Evolutionary conservation across 2,888 invertebrate species (phyloP), one percentile per base, ranked within the genome.

Genomic region (Leptodirus hochenwartii): DNA sequence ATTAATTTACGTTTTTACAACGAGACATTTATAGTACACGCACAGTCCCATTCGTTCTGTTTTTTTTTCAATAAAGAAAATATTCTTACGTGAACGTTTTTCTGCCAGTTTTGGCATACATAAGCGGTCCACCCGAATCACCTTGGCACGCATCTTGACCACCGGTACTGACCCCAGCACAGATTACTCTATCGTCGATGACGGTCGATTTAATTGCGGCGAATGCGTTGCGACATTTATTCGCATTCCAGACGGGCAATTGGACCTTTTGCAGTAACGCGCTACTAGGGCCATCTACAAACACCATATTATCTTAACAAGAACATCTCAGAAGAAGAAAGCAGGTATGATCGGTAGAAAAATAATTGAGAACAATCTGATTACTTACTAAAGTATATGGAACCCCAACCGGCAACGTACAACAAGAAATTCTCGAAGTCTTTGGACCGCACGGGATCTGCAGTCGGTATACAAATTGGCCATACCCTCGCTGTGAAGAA

Each of bases 361-460:
- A 9, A 20, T 8, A 20, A 20, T 20, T n/a, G n/a, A n/a, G n/a
- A n/a, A n/a, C 20, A 10, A 16, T 31, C 13, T 20, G 11, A 2
- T 14, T 8, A 66, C 75, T 69, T 59, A 80, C 80, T 64, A 50
- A 68, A 75, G 39, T 56, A 51, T 1, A 68, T 54, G 5, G 78
- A 62, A 9, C 88, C 88, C 84, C 85, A 88, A 12, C 88, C 88
- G 14, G 79, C 80, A 4, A 87, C 65, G 43, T 76, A 69, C 0
- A 79, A 78, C 37, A 56, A 61, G 33, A 61, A 61, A 41, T 59
- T 60, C 13, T 60, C 68, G 42, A 64, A 74, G 9, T 55, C 58
- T 25, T 56, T 62, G 0, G 59, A 49, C 25, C 66, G 56, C 23
- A 74, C 44, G 4, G 63, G 58, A 0, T 56, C 50, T 6, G 58